Base-by-base conservation (phyloP, 2,888 invertebrate genomes). In the Tachina grossa region DNA sequence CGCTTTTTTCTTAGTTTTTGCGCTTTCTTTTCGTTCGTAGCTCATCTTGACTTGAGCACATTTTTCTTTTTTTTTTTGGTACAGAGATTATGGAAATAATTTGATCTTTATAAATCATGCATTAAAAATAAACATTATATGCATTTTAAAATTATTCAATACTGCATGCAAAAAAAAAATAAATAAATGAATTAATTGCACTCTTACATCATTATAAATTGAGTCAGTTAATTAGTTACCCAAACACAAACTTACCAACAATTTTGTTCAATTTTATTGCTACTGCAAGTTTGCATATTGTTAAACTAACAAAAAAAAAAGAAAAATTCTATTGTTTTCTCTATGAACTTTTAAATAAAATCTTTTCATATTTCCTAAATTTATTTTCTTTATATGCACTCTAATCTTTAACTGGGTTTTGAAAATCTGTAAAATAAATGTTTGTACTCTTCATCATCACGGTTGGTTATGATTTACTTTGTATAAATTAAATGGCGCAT, bases 401-500 rank as follows among this genome's bases (percentile, higher is more conserved):
- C 61, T 53, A 59, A 75, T 81, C 81, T 55, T 72, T 72, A 79
- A 59, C 57, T 85, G 57, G 55, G 53, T 66, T 69, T 69, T 41
- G 9, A 55, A 65, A 74, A 66, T 71, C 76, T 79, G 16, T 72
- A 72, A 65, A 76, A 72, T 39, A 83, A 83, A 85, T 76, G 11
- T 75, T 71, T 85, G 72, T 72, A 66, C 66, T 57, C 22, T 61
- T 68, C 74, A 66, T 78, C 83, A 79, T 85, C 83, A 83, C 79
- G 85, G 71, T 83, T 85, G 85, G 53, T 85, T 85, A 79, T 85
- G 83, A 85, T 85, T 79, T 85, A 76, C 79, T 80, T 53, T 49
- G 79, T 72, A 80, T 83, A 80, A 83, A 79, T 85, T 85, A 85
- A 85, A 85, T 85, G 79, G 76, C 66, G 85, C 83, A 85, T 83